phyloP scores from a whole-genome alignment of 1,140 invertebrate genomes.

The Pogonomyrmex californicus region DNA sequence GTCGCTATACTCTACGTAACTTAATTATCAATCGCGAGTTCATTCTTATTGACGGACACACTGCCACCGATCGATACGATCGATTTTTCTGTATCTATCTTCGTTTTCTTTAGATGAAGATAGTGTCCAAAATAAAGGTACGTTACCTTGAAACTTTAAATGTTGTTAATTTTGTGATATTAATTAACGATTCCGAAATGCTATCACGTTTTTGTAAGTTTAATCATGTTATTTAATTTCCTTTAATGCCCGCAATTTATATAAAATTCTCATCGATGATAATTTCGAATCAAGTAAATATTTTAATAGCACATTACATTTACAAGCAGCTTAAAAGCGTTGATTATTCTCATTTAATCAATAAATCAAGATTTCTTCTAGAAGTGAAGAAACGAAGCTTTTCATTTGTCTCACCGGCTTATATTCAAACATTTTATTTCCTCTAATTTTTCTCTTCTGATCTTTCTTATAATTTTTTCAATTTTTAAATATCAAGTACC shows the following conservation, averaged over 20 bases:
- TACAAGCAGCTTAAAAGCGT: neutral
- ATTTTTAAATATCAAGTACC: slow-evolving; percentile 12
- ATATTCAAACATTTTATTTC: neutral
- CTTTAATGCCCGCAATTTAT: neutral
- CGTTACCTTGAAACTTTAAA: slow-evolving; percentile 26
- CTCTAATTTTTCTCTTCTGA: neutral
- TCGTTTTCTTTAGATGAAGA: slow-evolving; percentile 48
- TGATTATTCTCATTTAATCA: slow-evolving; percentile 10
- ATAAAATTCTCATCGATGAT: neutral
- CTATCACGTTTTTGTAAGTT: slow-evolving; percentile 5
- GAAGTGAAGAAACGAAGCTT: neutral
- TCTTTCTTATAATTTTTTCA: neutral
- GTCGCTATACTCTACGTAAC: slow-evolving; percentile 12
- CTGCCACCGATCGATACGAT: slow-evolving; percentile 61
- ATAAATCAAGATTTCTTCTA: slow-evolving; percentile 12
- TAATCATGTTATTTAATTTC: slow-evolving; percentile 29
- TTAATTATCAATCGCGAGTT: slow-evolving; percentile 34
- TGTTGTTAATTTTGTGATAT: slow-evolving; percentile 40
- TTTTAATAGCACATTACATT: neutral
- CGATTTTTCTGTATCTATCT: slow-evolving; percentile 58
- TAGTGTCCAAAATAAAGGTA: slow-evolving; percentile 48
- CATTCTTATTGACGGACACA: slow-evolving; percentile 41
- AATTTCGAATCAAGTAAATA: neutral
- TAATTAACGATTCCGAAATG: slow-evolving; percentile 17
- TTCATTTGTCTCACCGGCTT: neutral